Conservation (phyloP, 2,888 invertebrate species). For the Temnothorax unifasciatus region DNA sequence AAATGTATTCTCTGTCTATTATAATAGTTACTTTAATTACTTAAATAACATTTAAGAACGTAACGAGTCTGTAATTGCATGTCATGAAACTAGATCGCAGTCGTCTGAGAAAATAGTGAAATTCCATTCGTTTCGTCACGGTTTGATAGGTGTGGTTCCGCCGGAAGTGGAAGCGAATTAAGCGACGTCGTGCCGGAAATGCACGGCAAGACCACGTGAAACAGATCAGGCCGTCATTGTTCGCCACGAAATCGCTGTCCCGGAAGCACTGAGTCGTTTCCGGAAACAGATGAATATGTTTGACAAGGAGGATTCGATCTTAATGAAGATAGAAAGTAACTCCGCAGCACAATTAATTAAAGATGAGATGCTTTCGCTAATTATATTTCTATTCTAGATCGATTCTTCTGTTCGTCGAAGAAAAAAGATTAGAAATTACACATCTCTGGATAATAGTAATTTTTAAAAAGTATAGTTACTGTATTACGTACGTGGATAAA, state of each 20-base stretch:
- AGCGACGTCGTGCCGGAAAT: conserved; percentile 75
- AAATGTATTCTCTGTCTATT: background rate
- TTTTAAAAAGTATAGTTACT: background rate
- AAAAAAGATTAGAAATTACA: background rate
- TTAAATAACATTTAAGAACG: background rate
- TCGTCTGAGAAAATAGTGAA: conserved; percentile 47
- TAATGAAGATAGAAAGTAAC: conserved; percentile 59
- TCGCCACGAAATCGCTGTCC: conserved; percentile 66
- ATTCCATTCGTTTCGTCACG: conserved; percentile 65
- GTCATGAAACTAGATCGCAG: conserved; percentile 32
- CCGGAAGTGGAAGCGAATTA: conserved; percentile 78
- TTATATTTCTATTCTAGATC: conserved; percentile 18
- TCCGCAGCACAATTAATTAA: conserved; percentile 29
- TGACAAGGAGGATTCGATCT: conserved; percentile 38
- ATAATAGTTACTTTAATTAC: background rate
- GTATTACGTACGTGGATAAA: background rate
- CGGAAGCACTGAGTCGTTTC: conserved; percentile 69
- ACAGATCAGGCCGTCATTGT: conserved; percentile 73
- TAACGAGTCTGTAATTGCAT: conserved; percentile 16
- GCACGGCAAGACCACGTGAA: conserved; percentile 61
- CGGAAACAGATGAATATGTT: conserved; percentile 68
- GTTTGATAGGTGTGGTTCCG: conserved; percentile 74
- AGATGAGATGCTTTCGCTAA: conserved; percentile 29
- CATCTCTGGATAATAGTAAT: background rate
- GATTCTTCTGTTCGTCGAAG: background rate